A percentile compares a stretch with the other conserved stretches of the same genome.
phyloP scores from a whole-genome alignment of 2,113 vertebrate genomes.

The Cephalopholis sonnerati region DNA sequence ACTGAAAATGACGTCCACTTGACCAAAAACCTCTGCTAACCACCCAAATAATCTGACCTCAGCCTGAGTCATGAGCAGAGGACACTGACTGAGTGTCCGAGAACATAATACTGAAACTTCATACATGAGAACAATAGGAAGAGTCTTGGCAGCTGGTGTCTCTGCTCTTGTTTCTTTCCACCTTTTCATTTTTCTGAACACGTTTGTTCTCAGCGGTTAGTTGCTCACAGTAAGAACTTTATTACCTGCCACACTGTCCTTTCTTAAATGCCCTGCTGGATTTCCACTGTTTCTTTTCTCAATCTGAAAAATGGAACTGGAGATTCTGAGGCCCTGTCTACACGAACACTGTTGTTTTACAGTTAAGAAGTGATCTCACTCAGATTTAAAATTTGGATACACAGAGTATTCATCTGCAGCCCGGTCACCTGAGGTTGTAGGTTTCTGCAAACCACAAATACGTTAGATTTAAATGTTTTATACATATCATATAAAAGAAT shows the following conservation, averaged over 20 bases:
- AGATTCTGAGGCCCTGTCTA: not conserved
- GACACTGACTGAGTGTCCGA: slow-evolving; percentile 15
- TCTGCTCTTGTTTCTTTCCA: not conserved
- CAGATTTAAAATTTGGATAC: no score
- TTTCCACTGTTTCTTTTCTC: slow-evolving; percentile 11
- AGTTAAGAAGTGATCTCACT: no score
- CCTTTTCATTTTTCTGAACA: slow-evolving; percentile 16
- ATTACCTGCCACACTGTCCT: slow-evolving; percentile 2
- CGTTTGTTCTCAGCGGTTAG: slow-evolving; percentile 22
- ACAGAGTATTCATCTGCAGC: no score
- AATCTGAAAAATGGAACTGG: not conserved
- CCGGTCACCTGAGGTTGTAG: no score
- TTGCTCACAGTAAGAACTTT: slow-evolving; percentile 10
- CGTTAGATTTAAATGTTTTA: no score
- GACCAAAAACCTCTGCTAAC: slow-evolving; percentile 6
- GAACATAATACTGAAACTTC: slow-evolving; percentile 10
- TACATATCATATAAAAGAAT: no score
- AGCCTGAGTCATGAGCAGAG: not conserved
- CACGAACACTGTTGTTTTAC: no score
- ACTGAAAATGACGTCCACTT: slow-evolving; percentile 1
- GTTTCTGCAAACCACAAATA: no score
- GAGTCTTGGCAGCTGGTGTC: slow-evolving; percentile 10
- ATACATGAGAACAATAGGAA: not conserved
- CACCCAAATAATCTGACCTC: slow-evolving; percentile 20
- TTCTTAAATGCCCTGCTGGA: slow-evolving; percentile 27